These are phyloP conservation scores for Psittacara wagleri DNA, from an alignment of 2,113 vertebrate genomes.

Conservation along the genomic window DNA sequence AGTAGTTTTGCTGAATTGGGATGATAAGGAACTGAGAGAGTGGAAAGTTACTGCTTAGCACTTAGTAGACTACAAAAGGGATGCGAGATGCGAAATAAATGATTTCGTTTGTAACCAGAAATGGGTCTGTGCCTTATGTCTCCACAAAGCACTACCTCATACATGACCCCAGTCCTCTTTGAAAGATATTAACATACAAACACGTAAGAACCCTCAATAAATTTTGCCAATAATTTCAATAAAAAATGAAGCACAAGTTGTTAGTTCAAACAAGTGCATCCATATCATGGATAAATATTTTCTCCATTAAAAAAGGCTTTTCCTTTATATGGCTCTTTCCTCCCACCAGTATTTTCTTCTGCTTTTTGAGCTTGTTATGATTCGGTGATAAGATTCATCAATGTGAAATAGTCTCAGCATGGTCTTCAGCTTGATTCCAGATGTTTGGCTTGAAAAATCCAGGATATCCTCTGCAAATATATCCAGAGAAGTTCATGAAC, in stretches of 20 bases:
- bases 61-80: no score
- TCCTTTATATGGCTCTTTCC: not conserved
- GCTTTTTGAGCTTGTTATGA: not conserved
- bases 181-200: not conserved
- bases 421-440: not conserved
- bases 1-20: no score
- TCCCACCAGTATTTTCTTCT: not conserved
- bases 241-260: not conserved
- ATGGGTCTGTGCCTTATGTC: no score
- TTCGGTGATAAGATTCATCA: not conserved
- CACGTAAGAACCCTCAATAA: not conserved
- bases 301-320: not conserved
- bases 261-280: not conserved
- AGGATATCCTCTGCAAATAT: conserved; percentile 16
- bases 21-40: no score
- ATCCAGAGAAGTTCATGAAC: not conserved
- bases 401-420: not conserved
- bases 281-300: not conserved
- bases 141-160: no score
- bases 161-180: not conserved
- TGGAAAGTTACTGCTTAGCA: no score
- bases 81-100: no score
- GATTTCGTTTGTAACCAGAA: no score
- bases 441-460: conserved; percentile 8
- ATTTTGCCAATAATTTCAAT: not conserved